Evolutionary conservation across 2,888 invertebrate species (phyloP), one percentile per base, ranked within the genome.

Genomic region (Ceraclea dissimilis): DNA sequence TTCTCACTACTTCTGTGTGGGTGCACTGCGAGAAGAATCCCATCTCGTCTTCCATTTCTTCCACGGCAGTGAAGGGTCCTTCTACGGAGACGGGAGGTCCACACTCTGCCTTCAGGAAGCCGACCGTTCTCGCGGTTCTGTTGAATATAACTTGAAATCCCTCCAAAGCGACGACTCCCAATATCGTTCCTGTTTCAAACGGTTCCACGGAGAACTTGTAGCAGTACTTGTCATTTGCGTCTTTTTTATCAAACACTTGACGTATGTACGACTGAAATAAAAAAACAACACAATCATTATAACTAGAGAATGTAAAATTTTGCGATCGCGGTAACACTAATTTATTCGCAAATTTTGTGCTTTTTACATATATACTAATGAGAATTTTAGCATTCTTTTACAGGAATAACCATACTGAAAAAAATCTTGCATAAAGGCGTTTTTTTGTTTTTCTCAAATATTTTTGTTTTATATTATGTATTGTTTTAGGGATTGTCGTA

Each of bases 151-250:
- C 71, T 70, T 74, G 66, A 39, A 76, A 69, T 2, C 79, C 79
- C 64, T 79, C 79, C 75, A 79, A 74, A 0, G 76, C 77, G 0
- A 75, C 75, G 53, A 76, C 77, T 0, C 79, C 79, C 0, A 79
- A 66, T 0, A 79, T 74, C 0, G 75, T 76, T 52, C 74, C 75
- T 1, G 67, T 66, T 0, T 70, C 70, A 0, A 75, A 74, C 0
- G 71, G 68, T 48, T 77, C 75, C 1, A 79, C 61, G 0, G 76
- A 77, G 50, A 79, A 62, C 57, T 78, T 77, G 66, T 78, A 79
- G 63, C 79, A 79, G 61, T 70, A 76, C 0, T 74, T 69, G 0
- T 70, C 71, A 13, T 67, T 67, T 0, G 70, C 71, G 11, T 67
- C 67, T 8, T 66, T 67, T 1, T 68, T 67, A 39, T 39, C 13